Conservation (phyloP, 2,113 vertebrate species). For the Fregetta grallaria region DNA sequence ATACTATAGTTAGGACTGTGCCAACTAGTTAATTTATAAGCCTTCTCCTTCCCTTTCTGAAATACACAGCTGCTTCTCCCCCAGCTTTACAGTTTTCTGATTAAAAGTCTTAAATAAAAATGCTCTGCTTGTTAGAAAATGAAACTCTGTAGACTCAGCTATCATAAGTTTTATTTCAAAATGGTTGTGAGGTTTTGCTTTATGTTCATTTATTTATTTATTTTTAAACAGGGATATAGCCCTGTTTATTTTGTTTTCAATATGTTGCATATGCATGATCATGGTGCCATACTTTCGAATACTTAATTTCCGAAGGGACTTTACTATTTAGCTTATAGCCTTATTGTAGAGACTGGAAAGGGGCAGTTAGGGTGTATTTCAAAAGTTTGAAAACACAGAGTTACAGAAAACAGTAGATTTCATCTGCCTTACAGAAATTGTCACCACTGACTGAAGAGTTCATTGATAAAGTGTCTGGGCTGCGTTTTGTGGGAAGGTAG, state of each 20-base stretch:
- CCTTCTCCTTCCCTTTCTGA: constrained; percentile 5
- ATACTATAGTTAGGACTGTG: constrained; percentile 41
- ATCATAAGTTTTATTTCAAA: background rate
- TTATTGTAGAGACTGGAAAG: background rate
- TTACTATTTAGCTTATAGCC: background rate
- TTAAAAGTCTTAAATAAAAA: background rate
- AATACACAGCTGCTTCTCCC: background rate
- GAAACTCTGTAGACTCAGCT: background rate
- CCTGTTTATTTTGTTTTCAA: background rate
- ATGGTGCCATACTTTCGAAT: background rate
- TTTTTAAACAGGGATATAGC: background rate
- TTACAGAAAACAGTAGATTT: background rate
- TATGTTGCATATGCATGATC: background rate
- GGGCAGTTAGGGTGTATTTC: background rate
- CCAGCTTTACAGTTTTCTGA: background rate
- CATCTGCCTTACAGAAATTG: background rate
- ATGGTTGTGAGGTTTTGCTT: background rate
- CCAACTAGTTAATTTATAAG: constrained; percentile 45
- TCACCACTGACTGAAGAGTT: background rate
- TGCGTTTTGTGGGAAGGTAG: background rate
- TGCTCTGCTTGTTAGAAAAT: background rate
- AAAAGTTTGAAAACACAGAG: background rate
- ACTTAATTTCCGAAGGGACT: background rate
- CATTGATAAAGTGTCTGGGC: background rate
- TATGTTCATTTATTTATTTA: background rate